phyloP scores from a whole-genome alignment of 1,140 invertebrate genomes.

The Planococcus citri region DNA sequence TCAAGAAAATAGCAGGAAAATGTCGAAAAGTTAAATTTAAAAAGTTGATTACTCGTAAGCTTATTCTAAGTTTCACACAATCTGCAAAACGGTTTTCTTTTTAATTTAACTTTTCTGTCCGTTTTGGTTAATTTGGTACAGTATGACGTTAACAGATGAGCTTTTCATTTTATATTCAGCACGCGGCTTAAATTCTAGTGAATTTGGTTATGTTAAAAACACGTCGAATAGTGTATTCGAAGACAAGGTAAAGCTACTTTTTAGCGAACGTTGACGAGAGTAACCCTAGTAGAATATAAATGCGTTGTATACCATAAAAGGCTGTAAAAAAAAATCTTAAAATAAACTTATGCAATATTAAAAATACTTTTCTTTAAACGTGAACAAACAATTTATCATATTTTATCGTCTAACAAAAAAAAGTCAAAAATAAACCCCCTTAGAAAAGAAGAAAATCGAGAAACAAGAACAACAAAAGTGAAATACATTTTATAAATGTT shows the following conservation, averaged over 20 bases:
- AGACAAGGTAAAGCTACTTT: constrained; percentile 6
- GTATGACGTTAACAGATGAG: constrained; percentile 1
- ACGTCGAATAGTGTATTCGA: constrained; percentile 6
- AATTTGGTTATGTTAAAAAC: constrained; percentile 4
- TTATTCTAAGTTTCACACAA: background rate
- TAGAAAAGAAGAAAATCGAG: background rate
- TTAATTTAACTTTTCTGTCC: constrained; percentile 7
- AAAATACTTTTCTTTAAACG: constrained; percentile 4
- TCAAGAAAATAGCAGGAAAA: background rate
- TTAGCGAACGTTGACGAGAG: constrained; percentile 1
- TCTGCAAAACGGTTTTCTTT: background rate
- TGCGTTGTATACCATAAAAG: background rate
- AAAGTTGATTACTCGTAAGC: background rate
- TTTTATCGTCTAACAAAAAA: background rate
- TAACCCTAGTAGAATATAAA: background rate
- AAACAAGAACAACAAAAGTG: constrained; percentile 3
- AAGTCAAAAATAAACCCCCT: background rate
- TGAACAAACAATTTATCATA: constrained; percentile 4
- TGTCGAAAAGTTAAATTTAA: background rate
- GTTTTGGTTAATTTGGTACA: background rate
- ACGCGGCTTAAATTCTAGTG: constrained; percentile 6
- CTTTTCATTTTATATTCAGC: constrained; percentile 4
- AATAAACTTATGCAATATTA: constrained; percentile 4
- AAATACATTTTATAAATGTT: background rate
- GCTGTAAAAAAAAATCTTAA: background rate